Conservation (phyloP, 2,888 invertebrate genomes). For the Cephus runcator region DNA sequence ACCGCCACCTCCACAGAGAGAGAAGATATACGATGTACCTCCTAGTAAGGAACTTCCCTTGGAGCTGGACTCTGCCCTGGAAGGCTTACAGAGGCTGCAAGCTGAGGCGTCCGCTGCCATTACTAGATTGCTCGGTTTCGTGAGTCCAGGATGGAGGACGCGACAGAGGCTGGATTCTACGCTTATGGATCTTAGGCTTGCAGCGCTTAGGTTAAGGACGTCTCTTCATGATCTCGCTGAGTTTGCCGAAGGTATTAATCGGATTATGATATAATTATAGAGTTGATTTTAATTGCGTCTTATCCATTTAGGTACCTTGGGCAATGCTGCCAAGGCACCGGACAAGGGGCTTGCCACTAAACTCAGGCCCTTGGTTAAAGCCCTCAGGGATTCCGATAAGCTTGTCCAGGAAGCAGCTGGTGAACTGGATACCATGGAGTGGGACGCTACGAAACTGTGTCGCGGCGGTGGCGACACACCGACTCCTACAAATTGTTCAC, state of each 20-base stretch:
- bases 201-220: slow-evolving; percentile 80
- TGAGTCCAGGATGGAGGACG: slow-evolving; percentile 84
- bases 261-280: background rate
- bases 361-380: slow-evolving; percentile 81
- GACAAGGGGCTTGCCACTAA: slow-evolving; percentile 82
- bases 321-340: slow-evolving; percentile 84
- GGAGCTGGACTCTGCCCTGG: slow-evolving; percentile 80
- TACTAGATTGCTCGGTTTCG: slow-evolving; percentile 80
- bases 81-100: slow-evolving; percentile 79
- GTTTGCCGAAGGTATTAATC: slow-evolving; percentile 79
- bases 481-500: slow-evolving; percentile 69
- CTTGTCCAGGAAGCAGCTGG: slow-evolving; percentile 82
- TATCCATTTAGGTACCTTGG: slow-evolving; percentile 70
- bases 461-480: slow-evolving; percentile 63
- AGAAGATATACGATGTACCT: slow-evolving; percentile 73
- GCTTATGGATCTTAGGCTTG: slow-evolving; percentile 85
- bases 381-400: slow-evolving; percentile 82
- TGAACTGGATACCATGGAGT: slow-evolving; percentile 79
- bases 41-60: slow-evolving; percentile 76
- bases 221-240: slow-evolving; percentile 88
- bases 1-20: slow-evolving; percentile 36
- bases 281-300: background rate
- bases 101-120: slow-evolving; percentile 86
- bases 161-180: slow-evolving; percentile 82
- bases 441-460: slow-evolving; percentile 78